phyloP scores from a whole-genome alignment of 1,140 invertebrate genomes.

The Halesus radiatus region DNA sequence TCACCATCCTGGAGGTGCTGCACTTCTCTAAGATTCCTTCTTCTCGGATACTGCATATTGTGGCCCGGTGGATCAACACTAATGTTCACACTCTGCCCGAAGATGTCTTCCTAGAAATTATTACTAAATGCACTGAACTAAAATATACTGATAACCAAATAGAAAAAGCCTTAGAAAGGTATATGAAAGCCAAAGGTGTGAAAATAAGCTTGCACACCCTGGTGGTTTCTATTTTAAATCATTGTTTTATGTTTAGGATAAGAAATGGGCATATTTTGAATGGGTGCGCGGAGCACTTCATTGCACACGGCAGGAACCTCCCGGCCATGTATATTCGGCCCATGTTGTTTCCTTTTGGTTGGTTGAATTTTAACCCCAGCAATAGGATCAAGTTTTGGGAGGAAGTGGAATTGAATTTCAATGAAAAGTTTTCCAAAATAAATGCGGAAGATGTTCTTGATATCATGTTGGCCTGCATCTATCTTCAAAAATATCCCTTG shows the following conservation, averaged over 20 bases:
- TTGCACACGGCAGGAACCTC: constrained; percentile 68
- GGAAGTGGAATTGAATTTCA: constrained; percentile 71
- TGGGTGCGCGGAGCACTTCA: constrained; percentile 73
- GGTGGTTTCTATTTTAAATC: constrained; percentile 75
- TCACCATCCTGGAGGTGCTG: constrained; percentile 71
- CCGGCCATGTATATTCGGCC: constrained; percentile 71
- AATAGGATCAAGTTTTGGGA: constrained; percentile 74
- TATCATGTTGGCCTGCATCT: constrained; percentile 77
- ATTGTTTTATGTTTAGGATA: constrained; percentile 74
- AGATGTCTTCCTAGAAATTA: constrained; percentile 72
- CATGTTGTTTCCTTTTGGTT: constrained; percentile 76
- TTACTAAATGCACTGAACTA: constrained; percentile 71
- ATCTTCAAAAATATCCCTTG: constrained; percentile 76
- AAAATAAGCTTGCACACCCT: constrained; percentile 71
- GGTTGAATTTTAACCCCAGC: constrained; percentile 73
- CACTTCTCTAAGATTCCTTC: constrained; percentile 65
- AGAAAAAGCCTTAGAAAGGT: constrained; percentile 74
- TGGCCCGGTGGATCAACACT: constrained; percentile 73
- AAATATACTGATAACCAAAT: constrained; percentile 71
- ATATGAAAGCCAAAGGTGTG: constrained; percentile 71
- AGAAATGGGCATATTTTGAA: constrained; percentile 73
- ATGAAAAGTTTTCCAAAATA: constrained; percentile 74
- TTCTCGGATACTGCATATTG: constrained; percentile 66
- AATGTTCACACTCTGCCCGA: constrained; percentile 76
- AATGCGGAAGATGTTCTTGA: constrained; percentile 73